Evolutionary conservation across 2,888 invertebrate species (phyloP), one percentile per base, ranked within the genome.

Genomic region (Meiosimyza platycephala): DNA sequence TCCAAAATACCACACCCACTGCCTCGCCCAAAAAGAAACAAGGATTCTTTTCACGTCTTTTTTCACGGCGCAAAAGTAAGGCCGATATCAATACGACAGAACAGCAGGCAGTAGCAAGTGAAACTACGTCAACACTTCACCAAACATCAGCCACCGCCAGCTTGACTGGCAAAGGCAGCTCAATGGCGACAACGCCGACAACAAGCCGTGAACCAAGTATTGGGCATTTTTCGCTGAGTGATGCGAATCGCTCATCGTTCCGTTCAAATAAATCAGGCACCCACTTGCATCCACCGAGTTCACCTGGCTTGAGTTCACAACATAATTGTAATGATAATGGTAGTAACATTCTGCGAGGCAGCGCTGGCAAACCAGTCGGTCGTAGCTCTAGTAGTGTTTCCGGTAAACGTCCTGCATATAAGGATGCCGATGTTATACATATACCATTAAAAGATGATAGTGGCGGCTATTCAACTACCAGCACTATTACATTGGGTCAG

Each of bases 41-140:
- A n/a, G 89, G 90, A 2, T 88, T 92, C 76, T 90, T 92, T 77
- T 90, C 92, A 1, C 91, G 92, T 79, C 81, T 92, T 1, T 92
- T 92, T 78, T 89, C 90, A 0, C 88, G 90, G 6, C 89, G 88
- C 71, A 86, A 85, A 69, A 85, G 84, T 74, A 72, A 89, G 79
- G 86, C 89, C 48, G 88, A 88, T 67, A 75, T 84, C 4, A 77
- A 69, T 59, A 75, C 76, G 57, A 77, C 59, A 33, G 72, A 60
- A 48, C 68, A 66, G 7, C 68, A 71, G 75, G 80, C 18, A 77
- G 51, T 74, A 16, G 51, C 75, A 16, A 50, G 75, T 16, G n/a
- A 13, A 13, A 28, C 16, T 9, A 71, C 72, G 33, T 5, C 54
- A 28, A 16, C 48, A n/a, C n/a, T 28, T 0, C 28, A 15, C 22